phyloP scores from a whole-genome alignment of 2,888 invertebrate species.

The Synergus japonicus region DNA sequence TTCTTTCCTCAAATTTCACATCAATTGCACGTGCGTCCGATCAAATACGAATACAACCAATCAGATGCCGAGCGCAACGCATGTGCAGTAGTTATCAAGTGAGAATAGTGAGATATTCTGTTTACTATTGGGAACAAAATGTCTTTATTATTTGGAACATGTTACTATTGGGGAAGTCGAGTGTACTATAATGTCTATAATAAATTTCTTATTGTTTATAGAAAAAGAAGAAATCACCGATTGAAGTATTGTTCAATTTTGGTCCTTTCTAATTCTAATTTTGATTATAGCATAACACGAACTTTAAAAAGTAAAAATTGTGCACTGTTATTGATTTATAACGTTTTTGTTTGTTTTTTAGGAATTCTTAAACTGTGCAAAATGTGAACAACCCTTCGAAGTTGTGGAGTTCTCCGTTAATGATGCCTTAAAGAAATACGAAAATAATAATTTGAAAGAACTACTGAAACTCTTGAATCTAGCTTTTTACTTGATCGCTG shows the following conservation, averaged over 20 bases:
- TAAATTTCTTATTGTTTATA: slow-evolving; percentile 1
- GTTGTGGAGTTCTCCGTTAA: slow-evolving; percentile 40
- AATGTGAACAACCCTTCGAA: not conserved
- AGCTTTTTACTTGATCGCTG: slow-evolving; percentile 48
- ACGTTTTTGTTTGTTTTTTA: not conserved
- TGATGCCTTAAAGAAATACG: slow-evolving; percentile 19
- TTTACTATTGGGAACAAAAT: too few species aligned
- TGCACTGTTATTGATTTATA: not conserved
- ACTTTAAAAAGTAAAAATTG: not conserved
- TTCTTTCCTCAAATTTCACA: too few species aligned
- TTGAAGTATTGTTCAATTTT: too few species aligned
- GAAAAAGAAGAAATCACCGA: not conserved
- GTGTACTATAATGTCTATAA: too few species aligned
- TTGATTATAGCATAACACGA: not conserved
- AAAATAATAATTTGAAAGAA: slow-evolving; percentile 26
- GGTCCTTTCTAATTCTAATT: too few species aligned
- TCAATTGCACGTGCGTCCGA: too few species aligned
- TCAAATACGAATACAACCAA: too few species aligned
- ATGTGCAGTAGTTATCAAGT: too few species aligned
- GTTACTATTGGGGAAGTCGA: too few species aligned
- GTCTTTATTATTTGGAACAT: too few species aligned
- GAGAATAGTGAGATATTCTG: too few species aligned
- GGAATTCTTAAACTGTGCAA: not conserved
- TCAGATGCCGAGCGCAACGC: too few species aligned
- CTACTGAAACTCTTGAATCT: slow-evolving; percentile 49